Evolutionary conservation across 2,888 invertebrate species (phyloP), one percentile per base, ranked within the genome.

Genomic region (Cremastinae sp.): DNA sequence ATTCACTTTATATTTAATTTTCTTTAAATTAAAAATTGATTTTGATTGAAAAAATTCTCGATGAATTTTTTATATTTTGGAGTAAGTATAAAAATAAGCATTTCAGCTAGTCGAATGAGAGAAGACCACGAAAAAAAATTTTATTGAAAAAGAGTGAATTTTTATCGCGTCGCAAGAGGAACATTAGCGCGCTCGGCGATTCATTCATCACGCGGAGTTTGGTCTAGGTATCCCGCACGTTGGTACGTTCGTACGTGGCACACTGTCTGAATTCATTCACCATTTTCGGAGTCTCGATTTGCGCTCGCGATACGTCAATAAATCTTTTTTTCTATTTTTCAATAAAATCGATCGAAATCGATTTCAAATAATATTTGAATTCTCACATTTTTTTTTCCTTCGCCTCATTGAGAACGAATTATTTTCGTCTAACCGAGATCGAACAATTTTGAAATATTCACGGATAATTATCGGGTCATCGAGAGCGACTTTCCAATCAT

Each of bases 181-280:
- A 28, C n/a, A 41, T 9, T 35, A 9, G 9, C 56, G 45, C 56
- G 47, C 45, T 56, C 39, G 59, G 69, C 59, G 10, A 59, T 59
- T 69, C 69, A 69, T 69, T 69, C 69, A 69, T 69, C 69, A 59
- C 69, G 45, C 39, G 69, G 39, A 14, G 59, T 12, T 39, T 28
- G 39, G 58, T 49, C 58, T 69, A 69, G 59, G n/a, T 41, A 47
- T 39, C 49, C 59, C 51, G 18, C 51, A 51, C 59, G 51, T 28
- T 47, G 43, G 18, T 47, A 47, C 66, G 45, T 18, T 51, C 59
- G 69, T 59, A 51, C 43, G 59, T 51, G 16, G 69, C 69, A 39
- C 69, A 59, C 69, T 28, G 59, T 51, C 59, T 41, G 51, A 16
- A 59, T 69, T 59, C 69, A 59, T 69, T 69, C 69, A 59, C 59